Evolutionary conservation across 2,113 vertebrate genomes (phyloP), one percentile per base, ranked within the genome.

Genomic region (Pungitius pungitius): DNA sequence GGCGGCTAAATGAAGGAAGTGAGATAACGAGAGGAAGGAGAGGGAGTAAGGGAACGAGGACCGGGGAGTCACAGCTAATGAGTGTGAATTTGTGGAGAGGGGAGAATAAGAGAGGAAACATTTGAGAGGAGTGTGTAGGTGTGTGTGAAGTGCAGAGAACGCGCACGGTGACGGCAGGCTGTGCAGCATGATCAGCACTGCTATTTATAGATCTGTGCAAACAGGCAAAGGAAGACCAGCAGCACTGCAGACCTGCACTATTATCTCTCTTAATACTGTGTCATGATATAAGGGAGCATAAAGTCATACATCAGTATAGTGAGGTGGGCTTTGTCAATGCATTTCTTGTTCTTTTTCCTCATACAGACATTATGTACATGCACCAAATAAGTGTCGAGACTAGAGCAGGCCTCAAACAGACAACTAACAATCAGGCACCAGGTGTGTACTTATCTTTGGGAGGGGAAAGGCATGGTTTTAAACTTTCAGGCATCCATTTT

Each of bases 131-230:
- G 42, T 37, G 64, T 64, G 81, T 73, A 20, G 13, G 73, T 51
- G 66, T 63, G 78, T 55, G 71, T 11, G 59, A 58, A 60, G 61
- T 77, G 68, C 69, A 78, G 69, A 68, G 81, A 58, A 56, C 27
- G 56, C 59, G 55, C 72, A 67, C 77, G 60, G 52, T 76, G 70
- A 84, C 68, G 66, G 56, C 68, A 76, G 68, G 54, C 78, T 72
- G 78, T 60, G 73, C 78, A 79, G 84, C 81, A 81, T 70, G 76
- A 84, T 89, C 84, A 88, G 84, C 84, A 81, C 61, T 26, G 80
- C 75, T 91, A 90, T 89, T 90, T 87, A 87, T 88, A 88, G 87
- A 83, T 70, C 22, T 67, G 20, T 73, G 84, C 80, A 86, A 85
- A 85, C 69, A 80, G 73, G 75, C 78, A 49, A 66, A 86, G 26